Percentiles rank a stretch among this genome's conserved stretches.
These are phyloP conservation scores for Conchocele bisecta DNA, from an alignment of 2,888 invertebrate genomes.

Conservation along the genomic window DNA sequence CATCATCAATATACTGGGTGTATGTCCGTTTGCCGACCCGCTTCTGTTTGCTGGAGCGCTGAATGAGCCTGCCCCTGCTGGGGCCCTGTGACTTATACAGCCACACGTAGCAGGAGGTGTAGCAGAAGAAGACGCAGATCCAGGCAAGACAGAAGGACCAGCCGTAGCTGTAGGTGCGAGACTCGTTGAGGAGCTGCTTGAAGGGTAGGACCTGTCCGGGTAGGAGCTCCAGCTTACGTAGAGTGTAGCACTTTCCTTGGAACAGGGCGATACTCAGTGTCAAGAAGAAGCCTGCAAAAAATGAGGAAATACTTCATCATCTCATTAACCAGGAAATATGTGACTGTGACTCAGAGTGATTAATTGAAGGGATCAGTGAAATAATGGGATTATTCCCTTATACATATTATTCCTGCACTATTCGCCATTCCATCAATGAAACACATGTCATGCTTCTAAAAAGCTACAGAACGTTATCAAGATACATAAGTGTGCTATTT, in stretches of 20 bases:
- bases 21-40: too few relatives aligned
- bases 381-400: too few relatives aligned
- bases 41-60: too few relatives aligned
- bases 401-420: too few relatives aligned
- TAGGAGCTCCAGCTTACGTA: constrained; percentile 67
- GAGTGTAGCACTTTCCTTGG: constrained; percentile 74
- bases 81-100: constrained; percentile 67
- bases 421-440: too few relatives aligned
- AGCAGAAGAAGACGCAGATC: constrained; percentile 76
- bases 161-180: constrained; percentile 68
- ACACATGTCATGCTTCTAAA: too few relatives aligned
- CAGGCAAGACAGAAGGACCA: constrained; percentile 79
- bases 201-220: constrained; percentile 66
- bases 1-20: too few relatives aligned
- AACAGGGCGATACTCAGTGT: constrained; percentile 73
- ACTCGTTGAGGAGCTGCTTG: constrained; percentile 64
- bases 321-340: not conserved
- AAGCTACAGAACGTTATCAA: too few relatives aligned
- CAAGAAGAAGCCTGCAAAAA: constrained; percentile 66
- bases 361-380: too few relatives aligned
- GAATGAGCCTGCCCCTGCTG: too few relatives aligned
- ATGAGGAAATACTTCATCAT: not conserved
- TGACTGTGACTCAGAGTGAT: too few relatives aligned
- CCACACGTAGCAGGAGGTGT: constrained; percentile 73
- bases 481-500: too few relatives aligned